Base-by-base conservation (phyloP, 2,797 vertebrate genomes). In the Austrolebias charrua region DNA sequence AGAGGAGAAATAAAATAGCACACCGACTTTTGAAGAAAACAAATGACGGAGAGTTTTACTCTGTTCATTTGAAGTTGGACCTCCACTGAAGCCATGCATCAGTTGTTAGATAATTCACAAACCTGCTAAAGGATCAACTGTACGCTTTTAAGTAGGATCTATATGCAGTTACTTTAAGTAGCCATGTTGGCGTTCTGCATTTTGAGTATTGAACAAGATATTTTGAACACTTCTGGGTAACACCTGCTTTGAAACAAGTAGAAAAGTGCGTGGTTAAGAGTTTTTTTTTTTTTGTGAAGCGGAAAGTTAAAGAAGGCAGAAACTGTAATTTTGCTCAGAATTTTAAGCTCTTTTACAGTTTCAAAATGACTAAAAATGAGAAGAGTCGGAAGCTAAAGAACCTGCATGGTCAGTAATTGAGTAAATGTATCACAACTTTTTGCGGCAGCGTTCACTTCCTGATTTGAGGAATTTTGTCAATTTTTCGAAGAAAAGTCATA, bases 11-110 rank as follows among this genome's bases (percentile, higher is more conserved):
- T n/a, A n/a, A n/a, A 45, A 14, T 28, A 56, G 45, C 14, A 13
- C 55, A 57, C 54, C n/a, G 31, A 52, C 20, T 9, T 12, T 2
- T 15, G 63, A 8, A 28, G 19, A 43, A 44, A 45, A 50, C 58
- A 42, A 31, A n/a, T 43, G 35, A 60, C 61, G 14, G 4, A 60
- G 55, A 52, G n/a, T 18, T 42, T 48, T 18, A 33, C 29, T 47
- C 49, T 67, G 48, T 43, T 60, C 18, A 61, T 66, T 67, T 66
- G 6, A 51, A 44, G 46, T 52, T 46, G 64, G 11, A 19, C 44
- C 46, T 60, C 5, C 31, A 42, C 8, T 42, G 50, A 51, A 35
- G 47, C 19, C 4, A 4, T 43, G 13, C 19, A 28, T 42, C 19
- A 24, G 45, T 40, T 4, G 19, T 38, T 16, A 10, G 19, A 42